Conservation (phyloP, 1,140 invertebrate genomes). For the Ostrea denselamellosa region DNA sequence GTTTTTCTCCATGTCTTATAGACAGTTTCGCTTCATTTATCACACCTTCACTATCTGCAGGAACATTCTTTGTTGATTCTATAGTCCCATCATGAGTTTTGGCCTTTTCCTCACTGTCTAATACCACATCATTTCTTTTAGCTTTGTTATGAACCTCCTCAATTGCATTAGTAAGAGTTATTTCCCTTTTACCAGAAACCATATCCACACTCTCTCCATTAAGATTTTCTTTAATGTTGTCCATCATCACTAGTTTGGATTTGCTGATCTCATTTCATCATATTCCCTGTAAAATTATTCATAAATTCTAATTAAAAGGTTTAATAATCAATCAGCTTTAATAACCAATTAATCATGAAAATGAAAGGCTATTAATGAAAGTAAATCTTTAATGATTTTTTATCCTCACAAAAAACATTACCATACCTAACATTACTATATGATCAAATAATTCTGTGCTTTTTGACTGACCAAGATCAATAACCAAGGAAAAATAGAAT, state of each 20-base stretch:
- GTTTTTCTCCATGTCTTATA: conserved; percentile 1
- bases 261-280: neutral
- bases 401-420: too few species aligned
- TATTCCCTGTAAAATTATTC: neutral
- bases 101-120: neutral
- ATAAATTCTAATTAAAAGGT: too few species aligned
- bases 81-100: neutral
- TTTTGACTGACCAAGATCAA: too few species aligned
- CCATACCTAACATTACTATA: too few species aligned
- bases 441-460: too few species aligned
- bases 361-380: too few species aligned
- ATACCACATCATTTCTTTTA: neutral
- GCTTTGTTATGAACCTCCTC: neutral
- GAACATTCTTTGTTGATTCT: neutral
- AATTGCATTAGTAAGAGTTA: neutral
- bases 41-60: neutral
- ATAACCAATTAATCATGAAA: too few species aligned
- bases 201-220: neutral
- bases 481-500: too few species aligned
- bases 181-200: neutral
- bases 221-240: neutral
- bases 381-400: too few species aligned
- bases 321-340: too few species aligned
- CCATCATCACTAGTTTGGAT: neutral
- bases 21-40: neutral